Conservation (phyloP, 2,113 vertebrate genomes). For the Microcebus tavaratra region DNA sequence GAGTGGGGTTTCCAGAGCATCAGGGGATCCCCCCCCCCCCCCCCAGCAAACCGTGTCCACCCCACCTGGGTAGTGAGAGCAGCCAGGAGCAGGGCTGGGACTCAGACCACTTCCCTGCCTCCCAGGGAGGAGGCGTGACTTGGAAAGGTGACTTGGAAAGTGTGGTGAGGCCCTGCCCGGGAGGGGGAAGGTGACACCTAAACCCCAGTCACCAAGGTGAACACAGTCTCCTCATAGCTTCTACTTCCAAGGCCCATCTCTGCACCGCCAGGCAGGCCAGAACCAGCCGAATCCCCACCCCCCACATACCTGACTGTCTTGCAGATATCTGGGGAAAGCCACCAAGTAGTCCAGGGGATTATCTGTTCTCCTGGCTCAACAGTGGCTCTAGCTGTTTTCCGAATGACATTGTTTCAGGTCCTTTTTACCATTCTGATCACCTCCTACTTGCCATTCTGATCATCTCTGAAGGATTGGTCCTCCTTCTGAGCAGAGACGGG, state of each 20-base stretch:
- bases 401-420: background rate
- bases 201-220: background rate
- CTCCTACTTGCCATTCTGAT: background rate
- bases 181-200: background rate
- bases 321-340: background rate
- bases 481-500: background rate
- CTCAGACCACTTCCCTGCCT: accelerated
- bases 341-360: accelerated
- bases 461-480: background rate
- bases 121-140: background rate
- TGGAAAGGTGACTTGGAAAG: too few species aligned
- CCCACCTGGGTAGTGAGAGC: accelerated
- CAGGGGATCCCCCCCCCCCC: background rate
- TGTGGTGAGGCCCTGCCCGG: background rate
- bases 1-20: too few species aligned
- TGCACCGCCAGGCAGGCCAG: background rate
- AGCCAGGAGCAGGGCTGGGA: accelerated
- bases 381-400: background rate
- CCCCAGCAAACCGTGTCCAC: accelerated
- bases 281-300: too few species aligned
- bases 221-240: background rate
- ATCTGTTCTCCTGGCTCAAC: background rate
- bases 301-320: background rate
- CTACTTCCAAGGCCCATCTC: background rate
- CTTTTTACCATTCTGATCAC: too few species aligned